Conservation (phyloP, 2,113 vertebrate species). For the Regulus satrapa region DNA sequence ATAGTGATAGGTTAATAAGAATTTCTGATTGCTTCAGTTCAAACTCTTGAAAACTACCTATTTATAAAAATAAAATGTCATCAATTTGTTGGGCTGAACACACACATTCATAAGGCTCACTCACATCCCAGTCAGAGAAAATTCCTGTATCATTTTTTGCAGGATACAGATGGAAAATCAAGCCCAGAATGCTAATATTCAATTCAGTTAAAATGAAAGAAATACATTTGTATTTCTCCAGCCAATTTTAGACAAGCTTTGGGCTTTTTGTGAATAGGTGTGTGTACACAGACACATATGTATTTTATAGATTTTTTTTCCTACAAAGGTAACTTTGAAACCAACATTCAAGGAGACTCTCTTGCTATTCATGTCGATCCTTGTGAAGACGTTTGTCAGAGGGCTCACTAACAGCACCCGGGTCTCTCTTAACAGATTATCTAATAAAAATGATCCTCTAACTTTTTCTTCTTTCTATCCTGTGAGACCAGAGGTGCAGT, state of each 20-base stretch:
- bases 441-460: neutral
- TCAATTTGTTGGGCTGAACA: neutral
- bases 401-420: neutral
- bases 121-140: neutral
- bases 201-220: neutral
- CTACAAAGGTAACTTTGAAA: neutral
- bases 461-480: neutral
- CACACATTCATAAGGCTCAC: neutral
- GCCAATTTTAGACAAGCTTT: neutral
- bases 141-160: neutral
- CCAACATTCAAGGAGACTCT: neutral
- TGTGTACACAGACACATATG: neutral
- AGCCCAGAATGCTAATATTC: neutral
- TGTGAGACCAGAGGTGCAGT: neutral
- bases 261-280: neutral
- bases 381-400: fast-evolving
- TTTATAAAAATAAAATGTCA: neutral
- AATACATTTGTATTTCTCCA: neutral
- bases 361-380: neutral
- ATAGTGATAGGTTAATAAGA: neutral
- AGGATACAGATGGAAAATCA: neutral
- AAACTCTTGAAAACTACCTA: neutral
- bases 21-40: neutral
- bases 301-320: neutral
- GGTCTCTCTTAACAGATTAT: neutral